Conservation (phyloP, 2,113 vertebrate species). For the Anguilla japonica region DNA sequence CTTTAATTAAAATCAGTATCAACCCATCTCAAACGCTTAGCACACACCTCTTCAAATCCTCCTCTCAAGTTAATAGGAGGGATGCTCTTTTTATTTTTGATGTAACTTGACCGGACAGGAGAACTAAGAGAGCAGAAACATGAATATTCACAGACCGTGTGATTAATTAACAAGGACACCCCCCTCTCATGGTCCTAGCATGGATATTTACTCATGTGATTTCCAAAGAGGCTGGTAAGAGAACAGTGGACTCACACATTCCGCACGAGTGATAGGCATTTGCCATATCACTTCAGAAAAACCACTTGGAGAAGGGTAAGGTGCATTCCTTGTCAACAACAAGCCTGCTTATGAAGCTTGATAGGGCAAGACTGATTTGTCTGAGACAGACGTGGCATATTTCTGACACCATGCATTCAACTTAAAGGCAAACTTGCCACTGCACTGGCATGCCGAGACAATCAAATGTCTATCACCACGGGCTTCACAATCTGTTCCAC, state of each 20-base stretch:
- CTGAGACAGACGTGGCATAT: constrained; percentile 1
- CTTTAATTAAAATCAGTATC: background rate
- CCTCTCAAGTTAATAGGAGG: constrained; percentile 4
- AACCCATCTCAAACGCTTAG: background rate
- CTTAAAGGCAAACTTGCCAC: background rate
- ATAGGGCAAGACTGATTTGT: background rate
- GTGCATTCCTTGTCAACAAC: constrained; percentile 9
- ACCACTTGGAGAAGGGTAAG: constrained; percentile 6
- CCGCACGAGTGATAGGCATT: constrained; percentile 35
- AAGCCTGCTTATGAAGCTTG: constrained; percentile 30
- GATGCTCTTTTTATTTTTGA: constrained; percentile 29
- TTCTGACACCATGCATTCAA: background rate
- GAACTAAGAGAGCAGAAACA: constrained; percentile 15
- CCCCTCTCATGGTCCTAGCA: constrained; percentile 19
- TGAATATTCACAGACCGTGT: constrained; percentile 36
- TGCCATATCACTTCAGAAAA: constrained; percentile 32
- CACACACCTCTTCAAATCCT: constrained; percentile 22
- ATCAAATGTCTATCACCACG: background rate
- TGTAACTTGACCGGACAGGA: constrained; percentile 40
- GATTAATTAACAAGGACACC: constrained; percentile 49
- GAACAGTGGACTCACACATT: constrained; percentile 31
- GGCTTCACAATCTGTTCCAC: background rate
- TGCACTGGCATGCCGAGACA: background rate
- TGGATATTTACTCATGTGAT: constrained; percentile 41
- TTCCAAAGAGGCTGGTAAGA: constrained; percentile 34